phyloP scores from a whole-genome alignment of 2,113 vertebrate species.

The Channa argus region DNA sequence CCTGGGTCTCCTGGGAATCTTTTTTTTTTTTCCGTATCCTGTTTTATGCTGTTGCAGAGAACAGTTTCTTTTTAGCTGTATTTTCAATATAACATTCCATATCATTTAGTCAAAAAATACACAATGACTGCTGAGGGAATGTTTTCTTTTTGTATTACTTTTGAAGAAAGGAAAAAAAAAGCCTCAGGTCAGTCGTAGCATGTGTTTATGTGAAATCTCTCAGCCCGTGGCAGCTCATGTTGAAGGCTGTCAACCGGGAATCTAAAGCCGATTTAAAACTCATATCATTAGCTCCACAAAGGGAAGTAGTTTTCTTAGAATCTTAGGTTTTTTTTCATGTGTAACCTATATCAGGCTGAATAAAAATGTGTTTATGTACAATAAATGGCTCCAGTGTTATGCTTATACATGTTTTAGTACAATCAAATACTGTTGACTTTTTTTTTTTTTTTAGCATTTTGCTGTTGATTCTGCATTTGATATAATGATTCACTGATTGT shows the following conservation, averaged over 20 bases:
- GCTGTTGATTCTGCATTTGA: not conserved
- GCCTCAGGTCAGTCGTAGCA: constrained; percentile 77
- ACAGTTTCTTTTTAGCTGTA: constrained; percentile 33
- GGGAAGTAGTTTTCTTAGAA: constrained; percentile 76
- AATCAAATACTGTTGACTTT: not conserved
- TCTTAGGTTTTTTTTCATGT: constrained; percentile 56
- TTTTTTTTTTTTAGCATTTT: not conserved
- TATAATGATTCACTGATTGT: not conserved
- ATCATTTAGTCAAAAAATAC: constrained; percentile 50
- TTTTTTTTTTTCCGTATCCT: constrained; percentile 33
- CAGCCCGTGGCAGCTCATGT: constrained; percentile 58
- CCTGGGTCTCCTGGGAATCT: constrained; percentile 59
- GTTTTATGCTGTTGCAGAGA: constrained; percentile 51
- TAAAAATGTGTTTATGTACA: constrained; percentile 81
- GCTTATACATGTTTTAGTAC: not conserved
- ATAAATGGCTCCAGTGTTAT: constrained; percentile 37
- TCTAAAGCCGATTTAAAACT: constrained; percentile 64
- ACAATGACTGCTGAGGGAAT: constrained; percentile 45
- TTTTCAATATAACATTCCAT: constrained; percentile 74
- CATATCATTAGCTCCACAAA: constrained; percentile 75
- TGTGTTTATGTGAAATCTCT: constrained; percentile 69
- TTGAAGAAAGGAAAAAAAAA: constrained; percentile 44
- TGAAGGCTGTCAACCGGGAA: constrained; percentile 53
- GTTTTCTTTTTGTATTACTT: constrained; percentile 41
- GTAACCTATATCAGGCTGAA: constrained; percentile 77